These are phyloP conservation scores for Aphidius gifuensis DNA, from an alignment of 1,140 invertebrate genomes.

Conservation along the genomic window DNA sequence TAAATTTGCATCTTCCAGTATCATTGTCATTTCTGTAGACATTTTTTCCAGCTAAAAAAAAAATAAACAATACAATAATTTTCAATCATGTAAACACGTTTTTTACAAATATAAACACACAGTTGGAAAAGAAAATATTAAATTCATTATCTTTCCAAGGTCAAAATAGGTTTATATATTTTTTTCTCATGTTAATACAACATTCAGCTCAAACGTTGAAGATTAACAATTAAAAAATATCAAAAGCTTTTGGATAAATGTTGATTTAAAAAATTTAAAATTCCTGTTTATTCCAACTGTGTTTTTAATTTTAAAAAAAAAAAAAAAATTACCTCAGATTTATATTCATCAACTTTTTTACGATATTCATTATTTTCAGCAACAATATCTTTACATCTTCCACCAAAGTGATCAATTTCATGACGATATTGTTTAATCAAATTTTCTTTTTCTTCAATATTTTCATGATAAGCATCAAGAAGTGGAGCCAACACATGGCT, in stretches of 20 bases:
- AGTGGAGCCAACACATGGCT: constrained; percentile 61
- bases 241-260: constrained; percentile 11
- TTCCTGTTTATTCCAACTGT: no score
- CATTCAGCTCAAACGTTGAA: no score
- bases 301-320: neutral
- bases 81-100: no score
- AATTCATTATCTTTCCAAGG: no score
- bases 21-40: constrained; percentile 42
- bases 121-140: no score
- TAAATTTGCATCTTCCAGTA: constrained; percentile 56
- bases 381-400: constrained; percentile 60
- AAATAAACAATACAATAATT: constrained; percentile 14
- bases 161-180: no score
- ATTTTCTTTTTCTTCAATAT: constrained; percentile 64
- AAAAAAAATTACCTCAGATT: constrained; percentile 48
- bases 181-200: no score
- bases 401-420: constrained; percentile 62
- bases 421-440: constrained; percentile 61
- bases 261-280: no score
- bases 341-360: constrained; percentile 57
- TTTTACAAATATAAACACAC: no score
- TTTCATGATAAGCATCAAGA: constrained; percentile 67
- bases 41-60: constrained; percentile 45
- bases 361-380: constrained; percentile 64
- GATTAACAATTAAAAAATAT: no score